Evolutionary conservation across 2,113 vertebrate species (phyloP).

Genomic region (Andinoacara biseriatus): DNA sequence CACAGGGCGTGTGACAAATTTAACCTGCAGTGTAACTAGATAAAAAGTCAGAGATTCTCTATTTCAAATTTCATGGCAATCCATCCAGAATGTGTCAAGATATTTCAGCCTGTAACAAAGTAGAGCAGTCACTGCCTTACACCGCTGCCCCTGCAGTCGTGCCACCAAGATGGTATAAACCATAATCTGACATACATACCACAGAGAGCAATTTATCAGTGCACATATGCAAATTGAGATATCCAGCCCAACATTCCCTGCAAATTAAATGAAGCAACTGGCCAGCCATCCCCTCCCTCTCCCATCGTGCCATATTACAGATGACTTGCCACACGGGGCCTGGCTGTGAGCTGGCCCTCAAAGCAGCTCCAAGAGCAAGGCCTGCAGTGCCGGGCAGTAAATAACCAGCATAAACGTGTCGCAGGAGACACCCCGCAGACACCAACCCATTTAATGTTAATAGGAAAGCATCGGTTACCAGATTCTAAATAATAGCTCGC

Average conservation of each 20-base stretch:
- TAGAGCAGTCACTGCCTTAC: not conserved
- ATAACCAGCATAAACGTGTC: conserved; percentile 77
- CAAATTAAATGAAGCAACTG: conserved; percentile 22
- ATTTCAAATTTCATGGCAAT: not conserved
- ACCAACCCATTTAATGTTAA: conserved; percentile 75
- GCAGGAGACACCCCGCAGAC: conserved; percentile 69
- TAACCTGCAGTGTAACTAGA: not conserved
- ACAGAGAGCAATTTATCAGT: conserved; percentile 19
- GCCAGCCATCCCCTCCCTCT: not conserved
- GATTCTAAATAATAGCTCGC: conserved; percentile 77
- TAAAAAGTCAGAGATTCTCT: conserved; percentile 3
- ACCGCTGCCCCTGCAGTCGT: not conserved
- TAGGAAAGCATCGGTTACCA: conserved; percentile 77
- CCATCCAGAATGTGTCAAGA: not conserved
- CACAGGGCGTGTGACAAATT: not conserved
- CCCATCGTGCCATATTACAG: conserved; percentile 30
- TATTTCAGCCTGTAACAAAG: conserved; percentile 3
- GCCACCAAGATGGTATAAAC: not conserved
- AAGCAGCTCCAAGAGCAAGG: conserved; percentile 53
- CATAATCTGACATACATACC: conserved; percentile 14
- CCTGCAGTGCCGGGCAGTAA: conserved; percentile 62
- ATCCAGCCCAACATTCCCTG: conserved; percentile 5
- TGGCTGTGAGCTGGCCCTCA: conserved; percentile 28
- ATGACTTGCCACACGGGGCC: conserved; percentile 37
- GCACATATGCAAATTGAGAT: conserved; percentile 6